Percentiles rank a stretch among this genome's conserved stretches.
phyloP scores from a whole-genome alignment of 2,888 invertebrate genomes.

The Cosmopolites sordidus region DNA sequence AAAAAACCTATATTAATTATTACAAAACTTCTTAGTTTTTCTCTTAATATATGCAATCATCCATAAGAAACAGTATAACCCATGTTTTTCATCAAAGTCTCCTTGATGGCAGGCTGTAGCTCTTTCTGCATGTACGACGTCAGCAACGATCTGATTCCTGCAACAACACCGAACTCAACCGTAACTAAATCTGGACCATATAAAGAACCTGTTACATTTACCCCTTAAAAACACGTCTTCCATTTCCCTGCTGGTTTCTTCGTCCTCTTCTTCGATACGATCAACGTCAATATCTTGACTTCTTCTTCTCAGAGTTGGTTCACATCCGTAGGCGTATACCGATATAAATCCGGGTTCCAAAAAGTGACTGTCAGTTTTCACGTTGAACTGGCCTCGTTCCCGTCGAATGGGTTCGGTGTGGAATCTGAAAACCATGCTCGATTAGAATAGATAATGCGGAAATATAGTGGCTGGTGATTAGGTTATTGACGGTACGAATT shows the following conservation, averaged over 20 bases:
- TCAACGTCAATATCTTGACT: constrained; percentile 33
- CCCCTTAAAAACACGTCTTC: constrained; percentile 81
- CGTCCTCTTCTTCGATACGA: constrained; percentile 47
- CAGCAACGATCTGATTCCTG: constrained; percentile 61
- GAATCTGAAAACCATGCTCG: constrained; percentile 53
- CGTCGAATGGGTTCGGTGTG: constrained; percentile 67
- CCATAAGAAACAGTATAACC: constrained; percentile 85
- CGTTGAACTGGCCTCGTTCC: constrained; percentile 65
- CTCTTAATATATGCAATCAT: constrained; percentile 37
- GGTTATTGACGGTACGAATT: too few species aligned
- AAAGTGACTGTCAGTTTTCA: constrained; percentile 77
- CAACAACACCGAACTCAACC: constrained; percentile 4
- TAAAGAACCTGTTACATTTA: constrained; percentile 36
- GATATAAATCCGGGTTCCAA: constrained; percentile 81
- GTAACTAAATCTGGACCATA: background rate
- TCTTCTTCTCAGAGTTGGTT: constrained; percentile 46
- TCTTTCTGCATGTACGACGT: constrained; percentile 82
- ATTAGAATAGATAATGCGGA: too few species aligned
- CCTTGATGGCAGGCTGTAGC: constrained; percentile 78
- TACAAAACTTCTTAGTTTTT: too few species aligned
- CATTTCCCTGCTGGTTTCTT: constrained; percentile 73
- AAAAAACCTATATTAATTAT: too few species aligned
- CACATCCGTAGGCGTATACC: constrained; percentile 80
- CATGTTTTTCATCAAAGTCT: constrained; percentile 82
- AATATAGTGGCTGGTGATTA: too few species aligned